Evolutionary conservation across 2,888 invertebrate species (phyloP).

Genomic region (Pemphredon lugubris): DNA sequence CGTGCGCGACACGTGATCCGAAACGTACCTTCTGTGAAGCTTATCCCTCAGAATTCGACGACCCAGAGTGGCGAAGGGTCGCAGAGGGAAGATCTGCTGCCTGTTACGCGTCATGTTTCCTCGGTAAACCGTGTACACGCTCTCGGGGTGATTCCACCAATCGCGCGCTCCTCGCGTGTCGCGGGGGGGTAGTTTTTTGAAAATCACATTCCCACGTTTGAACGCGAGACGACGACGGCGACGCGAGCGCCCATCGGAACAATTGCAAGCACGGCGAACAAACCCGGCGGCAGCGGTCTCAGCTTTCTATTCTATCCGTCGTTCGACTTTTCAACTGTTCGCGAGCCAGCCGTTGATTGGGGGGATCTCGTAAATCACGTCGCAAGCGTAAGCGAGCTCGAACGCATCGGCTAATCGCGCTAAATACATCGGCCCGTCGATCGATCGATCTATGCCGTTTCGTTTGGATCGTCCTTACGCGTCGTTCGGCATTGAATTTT

Average conservation of each 20-base stretch:
- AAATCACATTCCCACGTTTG: no score
- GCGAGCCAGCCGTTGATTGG: neutral
- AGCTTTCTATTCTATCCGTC: neutral
- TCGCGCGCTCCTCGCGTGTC: no score
- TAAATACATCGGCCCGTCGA: slow-evolving; percentile 15
- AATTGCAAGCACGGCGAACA: no score
- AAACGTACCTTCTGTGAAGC: slow-evolving; percentile 82
- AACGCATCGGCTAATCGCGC: slow-evolving; percentile 25
- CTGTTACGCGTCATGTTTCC: slow-evolving; percentile 79
- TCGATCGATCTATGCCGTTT: slow-evolving; percentile 43
- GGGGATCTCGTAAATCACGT: neutral
- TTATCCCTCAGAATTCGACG: slow-evolving; percentile 82
- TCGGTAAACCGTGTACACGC: neutral
- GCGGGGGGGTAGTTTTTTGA: no score
- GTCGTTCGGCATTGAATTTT: slow-evolving; percentile 26
- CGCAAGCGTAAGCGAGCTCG: neutral
- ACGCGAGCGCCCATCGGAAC: no score
- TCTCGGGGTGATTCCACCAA: neutral
- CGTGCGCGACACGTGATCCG: neutral
- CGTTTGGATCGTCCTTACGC: slow-evolving; percentile 37
- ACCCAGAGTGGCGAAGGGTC: slow-evolving; percentile 83
- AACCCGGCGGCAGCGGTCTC: neutral
- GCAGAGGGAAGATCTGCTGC: slow-evolving; percentile 82
- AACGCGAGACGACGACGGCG: no score
- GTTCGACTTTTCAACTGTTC: neutral